Evolutionary conservation across 2,113 vertebrate species (phyloP).

Genomic region (Blennius ocellaris): DNA sequence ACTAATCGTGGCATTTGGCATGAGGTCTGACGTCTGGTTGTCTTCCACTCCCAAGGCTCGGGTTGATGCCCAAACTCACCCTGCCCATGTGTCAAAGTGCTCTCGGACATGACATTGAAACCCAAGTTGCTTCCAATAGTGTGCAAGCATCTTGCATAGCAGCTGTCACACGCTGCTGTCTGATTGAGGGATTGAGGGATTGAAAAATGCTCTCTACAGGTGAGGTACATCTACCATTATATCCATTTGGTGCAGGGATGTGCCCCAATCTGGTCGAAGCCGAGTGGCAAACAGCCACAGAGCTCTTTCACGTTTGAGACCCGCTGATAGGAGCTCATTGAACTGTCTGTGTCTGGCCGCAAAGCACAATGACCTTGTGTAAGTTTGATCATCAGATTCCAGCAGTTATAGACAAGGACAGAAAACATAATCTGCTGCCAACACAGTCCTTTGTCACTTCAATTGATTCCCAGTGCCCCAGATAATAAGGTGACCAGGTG

Average conservation of each 20-base stretch:
- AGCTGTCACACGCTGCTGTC: no score
- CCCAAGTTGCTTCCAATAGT: no score
- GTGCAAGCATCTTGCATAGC: no score
- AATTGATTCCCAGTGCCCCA: not conserved
- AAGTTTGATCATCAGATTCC: constrained; percentile 14
- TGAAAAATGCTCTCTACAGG: no score
- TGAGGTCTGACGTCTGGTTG: no score
- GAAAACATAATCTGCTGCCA: not conserved
- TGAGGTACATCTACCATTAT: no score
- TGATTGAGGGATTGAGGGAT: no score
- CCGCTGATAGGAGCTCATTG: not conserved
- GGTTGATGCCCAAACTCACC: no score
- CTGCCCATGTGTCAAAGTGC: no score
- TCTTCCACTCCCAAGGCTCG: no score
- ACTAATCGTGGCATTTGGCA: no score
- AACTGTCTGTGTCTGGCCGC: not conserved
- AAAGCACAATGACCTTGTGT: constrained; percentile 14
- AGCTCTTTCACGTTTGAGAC: not conserved
- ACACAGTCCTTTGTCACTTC: not conserved
- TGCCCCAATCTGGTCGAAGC: not conserved
- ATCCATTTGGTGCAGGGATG: not conserved
- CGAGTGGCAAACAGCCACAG: not conserved
- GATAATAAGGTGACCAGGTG: constrained; percentile 2
- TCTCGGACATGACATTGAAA: no score
- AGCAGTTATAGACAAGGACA: not conserved